These are phyloP conservation scores for Leptinotarsa juncta DNA, from an alignment of 2,888 invertebrate genomes.

Conservation along the genomic window DNA sequence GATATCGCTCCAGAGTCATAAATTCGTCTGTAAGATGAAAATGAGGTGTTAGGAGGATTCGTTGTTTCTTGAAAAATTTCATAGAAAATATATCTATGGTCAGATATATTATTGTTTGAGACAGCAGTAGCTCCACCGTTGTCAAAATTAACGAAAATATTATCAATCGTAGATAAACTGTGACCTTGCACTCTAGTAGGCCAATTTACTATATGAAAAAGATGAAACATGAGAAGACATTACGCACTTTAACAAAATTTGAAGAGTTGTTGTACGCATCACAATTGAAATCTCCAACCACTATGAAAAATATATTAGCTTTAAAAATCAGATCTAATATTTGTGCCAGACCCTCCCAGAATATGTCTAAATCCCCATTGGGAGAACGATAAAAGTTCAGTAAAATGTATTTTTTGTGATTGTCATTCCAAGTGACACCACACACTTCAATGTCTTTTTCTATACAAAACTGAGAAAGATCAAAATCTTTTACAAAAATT, in stretches of 20 bases:
- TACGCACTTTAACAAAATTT: not conserved
- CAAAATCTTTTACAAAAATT: too few relatives aligned
- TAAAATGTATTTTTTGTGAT: not conserved
- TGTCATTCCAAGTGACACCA: not conserved
- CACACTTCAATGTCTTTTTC: not conserved
- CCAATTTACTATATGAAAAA: too few relatives aligned
- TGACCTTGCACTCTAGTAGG: not conserved
- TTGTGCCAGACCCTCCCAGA: not conserved
- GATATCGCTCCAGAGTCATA: too few relatives aligned
- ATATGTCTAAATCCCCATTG: not conserved
- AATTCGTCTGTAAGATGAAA: too few relatives aligned
- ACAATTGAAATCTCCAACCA: conserved; percentile 9
- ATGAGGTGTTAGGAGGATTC: too few relatives aligned
- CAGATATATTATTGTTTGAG: too few relatives aligned
- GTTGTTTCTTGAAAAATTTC: too few relatives aligned
- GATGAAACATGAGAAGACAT: too few relatives aligned
- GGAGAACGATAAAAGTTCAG: not conserved
- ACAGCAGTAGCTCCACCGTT: too few relatives aligned
- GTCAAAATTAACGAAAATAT: conserved; percentile 4
- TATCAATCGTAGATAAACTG: conserved; percentile 8
- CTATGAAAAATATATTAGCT: not conserved
- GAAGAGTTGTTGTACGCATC: not conserved
- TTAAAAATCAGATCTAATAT: not conserved
- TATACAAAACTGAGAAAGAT: not conserved
- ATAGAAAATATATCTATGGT: too few relatives aligned